Conservation (phyloP, 2,797 vertebrate species). For the Forpus xanthops region DNA sequence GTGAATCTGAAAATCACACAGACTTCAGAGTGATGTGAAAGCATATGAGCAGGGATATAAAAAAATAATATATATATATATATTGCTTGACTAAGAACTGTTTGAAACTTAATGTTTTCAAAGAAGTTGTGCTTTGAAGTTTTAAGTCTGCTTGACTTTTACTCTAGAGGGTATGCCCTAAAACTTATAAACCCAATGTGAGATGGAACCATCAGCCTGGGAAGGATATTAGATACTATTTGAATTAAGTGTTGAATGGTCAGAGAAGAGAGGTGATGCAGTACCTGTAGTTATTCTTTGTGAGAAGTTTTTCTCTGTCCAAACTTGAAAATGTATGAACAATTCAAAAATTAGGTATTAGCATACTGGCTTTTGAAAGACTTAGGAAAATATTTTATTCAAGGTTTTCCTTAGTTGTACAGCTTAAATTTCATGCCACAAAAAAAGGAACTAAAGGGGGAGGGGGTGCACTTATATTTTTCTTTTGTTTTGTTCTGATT, state of each 20-base stretch:
- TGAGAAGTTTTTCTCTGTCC: neutral
- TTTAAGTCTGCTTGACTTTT: neutral
- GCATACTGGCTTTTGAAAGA: neutral
- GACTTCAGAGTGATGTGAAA: neutral
- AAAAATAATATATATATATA: neutral
- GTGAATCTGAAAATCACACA: neutral
- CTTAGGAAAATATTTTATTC: neutral
- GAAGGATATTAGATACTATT: neutral
- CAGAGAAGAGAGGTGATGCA: neutral
- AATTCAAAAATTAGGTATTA: neutral
- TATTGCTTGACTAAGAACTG: neutral
- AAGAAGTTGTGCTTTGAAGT: neutral
- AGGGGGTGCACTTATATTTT: neutral
- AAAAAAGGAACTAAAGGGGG: neutral
- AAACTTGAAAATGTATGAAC: neutral
- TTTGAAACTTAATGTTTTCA: neutral
- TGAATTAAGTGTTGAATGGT: neutral
- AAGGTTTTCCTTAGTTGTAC: neutral
- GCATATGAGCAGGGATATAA: neutral
- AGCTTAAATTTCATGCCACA: neutral
- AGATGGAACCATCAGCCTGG: neutral
- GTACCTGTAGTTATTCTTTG: neutral
- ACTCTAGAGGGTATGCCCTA: neutral
- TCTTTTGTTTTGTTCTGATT: neutral
- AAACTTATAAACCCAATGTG: neutral